phyloP scores from a whole-genome alignment of 2,113 vertebrate species.

The Lontra canadensis region DNA sequence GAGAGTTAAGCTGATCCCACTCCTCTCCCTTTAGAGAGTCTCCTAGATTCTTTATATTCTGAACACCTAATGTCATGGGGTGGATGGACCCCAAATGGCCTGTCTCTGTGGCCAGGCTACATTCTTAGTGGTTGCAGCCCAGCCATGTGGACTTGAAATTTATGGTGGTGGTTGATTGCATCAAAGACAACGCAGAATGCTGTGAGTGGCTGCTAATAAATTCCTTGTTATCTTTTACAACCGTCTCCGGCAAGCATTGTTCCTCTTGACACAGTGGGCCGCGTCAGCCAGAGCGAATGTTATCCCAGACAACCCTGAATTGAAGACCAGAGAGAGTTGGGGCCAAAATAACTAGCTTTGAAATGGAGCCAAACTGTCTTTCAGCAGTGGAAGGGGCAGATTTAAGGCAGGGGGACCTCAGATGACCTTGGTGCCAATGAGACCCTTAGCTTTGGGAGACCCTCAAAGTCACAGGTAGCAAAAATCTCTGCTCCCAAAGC shows the following conservation, averaged over 20 bases:
- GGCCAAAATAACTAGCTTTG: slow-evolving; percentile 49
- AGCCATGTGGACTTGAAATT: slow-evolving; percentile 41
- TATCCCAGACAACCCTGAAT: slow-evolving; percentile 49
- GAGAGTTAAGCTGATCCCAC: background rate
- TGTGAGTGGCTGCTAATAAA: slow-evolving; percentile 59
- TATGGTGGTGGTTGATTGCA: slow-evolving; percentile 50
- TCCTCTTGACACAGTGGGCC: background rate
- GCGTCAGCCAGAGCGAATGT: slow-evolving; percentile 1
- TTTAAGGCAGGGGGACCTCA: background rate
- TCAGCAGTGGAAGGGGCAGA: background rate
- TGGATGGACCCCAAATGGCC: background rate
- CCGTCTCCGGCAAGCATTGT: background rate
- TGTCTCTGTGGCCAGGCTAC: background rate
- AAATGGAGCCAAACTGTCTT: slow-evolving; percentile 35
- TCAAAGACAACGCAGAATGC: slow-evolving; percentile 27
- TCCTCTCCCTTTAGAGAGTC: background rate
- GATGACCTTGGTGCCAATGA: background rate
- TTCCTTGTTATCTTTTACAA: slow-evolving; percentile 68
- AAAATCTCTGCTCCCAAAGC: slow-evolving; percentile 8
- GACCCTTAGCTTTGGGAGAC: background rate
- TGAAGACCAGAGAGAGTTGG: slow-evolving; percentile 1
- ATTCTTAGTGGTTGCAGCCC: slow-evolving; percentile 1
- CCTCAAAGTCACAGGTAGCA: background rate
- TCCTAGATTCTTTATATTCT: background rate
- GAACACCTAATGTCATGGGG: background rate